Base-by-base conservation (phyloP, 1,140 invertebrate genomes). In the Anastatus disparis region DNA sequence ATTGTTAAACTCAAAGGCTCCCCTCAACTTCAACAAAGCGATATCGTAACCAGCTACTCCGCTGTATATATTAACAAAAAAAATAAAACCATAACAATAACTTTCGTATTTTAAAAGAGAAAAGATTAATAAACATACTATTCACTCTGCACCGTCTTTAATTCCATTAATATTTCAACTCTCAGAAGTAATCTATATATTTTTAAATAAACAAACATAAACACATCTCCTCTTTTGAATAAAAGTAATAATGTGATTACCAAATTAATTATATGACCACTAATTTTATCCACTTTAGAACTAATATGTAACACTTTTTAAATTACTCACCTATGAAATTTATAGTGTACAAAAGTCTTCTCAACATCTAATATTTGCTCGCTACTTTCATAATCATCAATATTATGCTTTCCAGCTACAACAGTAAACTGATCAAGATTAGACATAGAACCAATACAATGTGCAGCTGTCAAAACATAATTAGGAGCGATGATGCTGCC, bases 31-130 rank as follows among this genome's bases (percentile, higher is more conserved):
- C 20, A 93, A 77, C 0, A 93, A 50, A 38, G 90, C 91, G 53
- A 93, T 89, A 72, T 93, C 92, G 68, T 89, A 86, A 56, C 85
- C 85, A 17, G 83, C 84, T 20, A 88, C 84, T 6, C 84, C 86
- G 26, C 85, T 86, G 75, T 2, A 56, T 20, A 8, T 38, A 15
- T 22, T n/a, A n/a, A n/a, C n/a, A n/a, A n/a, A n/a, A n/a, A n/a
- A n/a, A n/a, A n/a, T n/a, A n/a, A n/a, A n/a, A n/a, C n/a, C n/a
- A n/a, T n/a, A n/a, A n/a, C n/a, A n/a, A n/a, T n/a, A n/a, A n/a
- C n/a, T n/a, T n/a, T n/a, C n/a, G n/a, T n/a, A n/a, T n/a, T n/a
- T n/a, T n/a, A n/a, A n/a, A n/a, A n/a, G n/a, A n/a, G n/a, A n/a
- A n/a, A n/a, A n/a, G n/a, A n/a, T n/a, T n/a, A n/a, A n/a, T n/a